Percentiles rank a stretch among this genome's conserved stretches.
Conservation (phyloP, 2,113 vertebrate genomes). For the Athene cunicularia region DNA sequence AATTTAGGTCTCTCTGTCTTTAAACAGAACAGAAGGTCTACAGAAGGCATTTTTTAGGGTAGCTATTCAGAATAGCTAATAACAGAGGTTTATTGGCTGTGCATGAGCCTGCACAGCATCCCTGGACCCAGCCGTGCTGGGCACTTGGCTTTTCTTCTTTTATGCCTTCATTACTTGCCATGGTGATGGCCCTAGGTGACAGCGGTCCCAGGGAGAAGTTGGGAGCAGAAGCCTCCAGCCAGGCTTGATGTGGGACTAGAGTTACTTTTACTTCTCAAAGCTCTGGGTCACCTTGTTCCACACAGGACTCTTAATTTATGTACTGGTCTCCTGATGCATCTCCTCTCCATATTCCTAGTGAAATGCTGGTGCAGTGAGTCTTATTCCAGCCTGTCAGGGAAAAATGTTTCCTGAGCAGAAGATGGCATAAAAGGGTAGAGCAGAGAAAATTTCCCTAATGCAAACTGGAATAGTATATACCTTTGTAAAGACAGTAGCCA, state of each 20-base stretch:
- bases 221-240: neutral
- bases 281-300: neutral
- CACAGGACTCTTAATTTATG: neutral
- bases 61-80: neutral
- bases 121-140: neutral
- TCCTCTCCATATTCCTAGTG: neutral
- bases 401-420: neutral
- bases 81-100: neutral
- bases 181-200: neutral
- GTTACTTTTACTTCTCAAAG: neutral
- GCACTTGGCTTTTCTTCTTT: neutral
- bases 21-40: conserved; percentile 22
- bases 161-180: neutral
- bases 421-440: neutral
- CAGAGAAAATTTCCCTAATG: neutral
- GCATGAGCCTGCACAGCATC: neutral
- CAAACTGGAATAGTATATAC: neutral
- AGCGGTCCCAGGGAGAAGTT: neutral
- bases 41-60: neutral
- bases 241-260: neutral
- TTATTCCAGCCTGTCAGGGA: neutral
- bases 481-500: neutral
- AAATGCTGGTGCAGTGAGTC: neutral
- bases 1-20: neutral
- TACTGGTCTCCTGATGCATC: neutral